phyloP scores from a whole-genome alignment of 1,140 invertebrate genomes.

The Nautilus pompilius region DNA sequence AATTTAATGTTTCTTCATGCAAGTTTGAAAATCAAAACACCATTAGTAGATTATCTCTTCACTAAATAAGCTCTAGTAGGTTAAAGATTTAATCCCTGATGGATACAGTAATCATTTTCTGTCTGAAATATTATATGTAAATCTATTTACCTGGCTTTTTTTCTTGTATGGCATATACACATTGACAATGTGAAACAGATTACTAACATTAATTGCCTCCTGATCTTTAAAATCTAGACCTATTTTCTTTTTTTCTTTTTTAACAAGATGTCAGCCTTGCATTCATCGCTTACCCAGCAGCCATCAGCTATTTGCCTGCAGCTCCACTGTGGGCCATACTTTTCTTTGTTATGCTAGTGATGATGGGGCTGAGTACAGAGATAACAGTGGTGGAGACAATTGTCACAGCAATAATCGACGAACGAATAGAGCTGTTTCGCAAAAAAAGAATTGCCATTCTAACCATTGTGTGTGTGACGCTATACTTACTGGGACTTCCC shows the following conservation, averaged over 20 bases:
- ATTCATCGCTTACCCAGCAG: conserved; percentile 95
- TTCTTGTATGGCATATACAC: background rate
- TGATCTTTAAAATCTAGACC: no score
- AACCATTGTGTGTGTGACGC: conserved; percentile 26
- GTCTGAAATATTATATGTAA: no score
- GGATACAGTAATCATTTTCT: no score
- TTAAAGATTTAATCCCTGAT: no score
- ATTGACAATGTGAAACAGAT: conserved; percentile 60
- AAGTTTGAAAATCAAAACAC: no score
- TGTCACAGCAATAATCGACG: conserved; percentile 71
- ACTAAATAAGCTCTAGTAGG: no score
- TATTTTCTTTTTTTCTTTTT: conserved; percentile 50
- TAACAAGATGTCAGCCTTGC: conserved; percentile 82
- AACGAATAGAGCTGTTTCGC: conserved; percentile 59
- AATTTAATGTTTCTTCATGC: no score
- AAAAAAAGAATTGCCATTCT: conserved; percentile 39
- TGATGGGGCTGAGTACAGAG: conserved; percentile 84
- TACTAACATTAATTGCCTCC: no score
- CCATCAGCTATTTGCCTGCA: conserved; percentile 88
- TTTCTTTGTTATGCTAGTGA: conserved; percentile 96
- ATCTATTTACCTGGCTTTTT: background rate
- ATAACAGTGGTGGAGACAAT: conserved; percentile 79
- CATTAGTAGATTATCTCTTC: no score
- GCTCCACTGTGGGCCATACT: conserved; percentile 93
- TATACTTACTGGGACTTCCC: conserved; percentile 46